Percentiles rank a stretch among this genome's conserved stretches.
phyloP scores from a whole-genome alignment of 2,113 vertebrate species.

The Coreoperca whiteheadi region DNA sequence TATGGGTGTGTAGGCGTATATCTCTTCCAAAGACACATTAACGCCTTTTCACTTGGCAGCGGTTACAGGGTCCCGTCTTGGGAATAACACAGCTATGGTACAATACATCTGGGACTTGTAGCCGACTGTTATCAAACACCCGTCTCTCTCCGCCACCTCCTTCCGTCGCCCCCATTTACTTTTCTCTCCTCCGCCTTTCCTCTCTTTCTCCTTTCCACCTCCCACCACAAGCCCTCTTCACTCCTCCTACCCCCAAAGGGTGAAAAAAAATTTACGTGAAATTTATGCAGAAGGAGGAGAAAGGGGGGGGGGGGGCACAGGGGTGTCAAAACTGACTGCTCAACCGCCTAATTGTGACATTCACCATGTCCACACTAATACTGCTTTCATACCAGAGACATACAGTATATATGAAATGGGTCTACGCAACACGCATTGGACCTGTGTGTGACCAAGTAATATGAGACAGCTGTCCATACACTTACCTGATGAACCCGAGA shows the following conservation, averaged over 20 bases:
- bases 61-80: conserved; percentile 53
- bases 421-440: neutral
- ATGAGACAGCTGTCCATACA: neutral
- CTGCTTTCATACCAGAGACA: neutral
- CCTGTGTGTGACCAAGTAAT: neutral
- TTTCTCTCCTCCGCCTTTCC: neutral
- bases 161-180: conserved; percentile 19
- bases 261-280: conserved; percentile 23
- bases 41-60: conserved; percentile 69
- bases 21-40: conserved; percentile 72
- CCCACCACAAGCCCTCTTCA: neutral
- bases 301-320: neutral
- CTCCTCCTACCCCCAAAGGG: conserved; percentile 23
- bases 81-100: conserved; percentile 60
- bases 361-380: neutral
- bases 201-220: neutral
- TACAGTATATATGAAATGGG: neutral
- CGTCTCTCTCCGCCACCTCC: conserved; percentile 19
- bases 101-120: conserved; percentile 62
- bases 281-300: conserved; percentile 27
- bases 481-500: neutral
- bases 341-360: conserved; percentile 11
- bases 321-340: neutral
- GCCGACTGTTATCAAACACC: conserved; percentile 60
- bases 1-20: conserved; percentile 15